These are phyloP conservation scores for Neodiprion pinetum DNA, from an alignment of 1,140 invertebrate genomes.

Conservation along the genomic window DNA sequence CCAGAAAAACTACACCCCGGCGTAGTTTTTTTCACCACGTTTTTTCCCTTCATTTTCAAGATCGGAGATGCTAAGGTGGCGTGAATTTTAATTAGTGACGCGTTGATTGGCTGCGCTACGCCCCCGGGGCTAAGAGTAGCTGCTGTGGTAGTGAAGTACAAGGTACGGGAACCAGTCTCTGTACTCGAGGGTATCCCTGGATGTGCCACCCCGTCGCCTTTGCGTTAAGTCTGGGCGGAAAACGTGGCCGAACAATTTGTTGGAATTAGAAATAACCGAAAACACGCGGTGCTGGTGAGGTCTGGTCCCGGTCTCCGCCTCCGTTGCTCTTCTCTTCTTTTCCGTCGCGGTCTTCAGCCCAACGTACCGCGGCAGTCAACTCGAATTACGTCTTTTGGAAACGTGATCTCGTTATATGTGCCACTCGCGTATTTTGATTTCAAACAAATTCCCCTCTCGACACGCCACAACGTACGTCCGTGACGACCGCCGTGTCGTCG, in stretches of 20 bases:
- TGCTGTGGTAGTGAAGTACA: too few species aligned
- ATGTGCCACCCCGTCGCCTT: too few species aligned
- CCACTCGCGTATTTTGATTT: background rate
- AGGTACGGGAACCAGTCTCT: too few species aligned
- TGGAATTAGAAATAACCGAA: slow-evolving; percentile 16
- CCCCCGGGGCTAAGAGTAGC: background rate
- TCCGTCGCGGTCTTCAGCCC: background rate
- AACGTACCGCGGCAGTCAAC: background rate
- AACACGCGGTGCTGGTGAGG: background rate
- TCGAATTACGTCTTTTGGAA: slow-evolving; percentile 3
- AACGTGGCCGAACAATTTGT: slow-evolving; percentile 5
- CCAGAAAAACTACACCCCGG: background rate
- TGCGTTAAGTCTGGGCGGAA: background rate
- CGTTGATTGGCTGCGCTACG: slow-evolving; percentile 13
- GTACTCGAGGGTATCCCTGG: too few species aligned
- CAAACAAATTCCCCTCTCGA: background rate
- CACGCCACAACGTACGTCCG: too few species aligned
- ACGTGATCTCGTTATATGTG: background rate
- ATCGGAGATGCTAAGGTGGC: slow-evolving; percentile 17
- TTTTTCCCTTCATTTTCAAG: slow-evolving; percentile 15
- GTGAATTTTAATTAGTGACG: slow-evolving; percentile 26
- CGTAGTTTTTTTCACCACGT: background rate
- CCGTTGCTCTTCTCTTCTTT: background rate
- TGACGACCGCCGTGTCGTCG: too few species aligned
- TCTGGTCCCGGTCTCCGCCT: too few species aligned